Evolutionary conservation across 1,140 invertebrate genomes (phyloP).

Genomic region (Lepidotrigona ventralis): DNA sequence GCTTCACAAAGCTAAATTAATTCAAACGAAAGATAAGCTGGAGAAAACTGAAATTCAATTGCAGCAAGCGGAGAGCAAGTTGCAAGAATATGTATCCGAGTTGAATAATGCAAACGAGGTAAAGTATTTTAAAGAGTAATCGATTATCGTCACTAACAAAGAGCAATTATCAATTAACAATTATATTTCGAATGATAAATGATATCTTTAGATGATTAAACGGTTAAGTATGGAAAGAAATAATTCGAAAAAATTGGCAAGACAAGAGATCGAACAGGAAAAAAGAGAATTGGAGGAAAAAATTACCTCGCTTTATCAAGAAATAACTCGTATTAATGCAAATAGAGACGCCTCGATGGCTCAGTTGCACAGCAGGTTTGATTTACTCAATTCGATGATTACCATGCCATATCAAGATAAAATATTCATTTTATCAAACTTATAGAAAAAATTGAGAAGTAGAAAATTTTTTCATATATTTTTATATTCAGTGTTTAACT

Average conservation of each 20-base stretch:
- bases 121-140: constrained; percentile 33
- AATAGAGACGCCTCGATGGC: constrained; percentile 70
- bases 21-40: constrained; percentile 82
- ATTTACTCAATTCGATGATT: not conserved
- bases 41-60: constrained; percentile 77
- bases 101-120: constrained; percentile 81
- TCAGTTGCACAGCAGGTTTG: constrained; percentile 76
- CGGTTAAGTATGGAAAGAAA: constrained; percentile 79
- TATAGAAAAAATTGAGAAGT: no score
- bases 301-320: constrained; percentile 71
- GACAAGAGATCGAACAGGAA: constrained; percentile 79
- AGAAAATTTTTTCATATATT: no score
- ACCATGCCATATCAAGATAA: no score
- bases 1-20: constrained; percentile 80
- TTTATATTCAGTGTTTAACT: no score
- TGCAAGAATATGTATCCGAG: constrained; percentile 71
- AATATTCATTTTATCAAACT: no score
- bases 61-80: constrained; percentile 77
- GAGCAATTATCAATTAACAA: not conserved
- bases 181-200: not conserved
- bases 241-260: constrained; percentile 78
- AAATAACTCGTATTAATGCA: constrained; percentile 70
- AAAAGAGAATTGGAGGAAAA: constrained; percentile 72
- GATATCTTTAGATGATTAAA: constrained; percentile 72
- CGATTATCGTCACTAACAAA: not conserved